Evolutionary conservation across 2,113 vertebrate species (phyloP).

Genomic region (Stegostoma tigrinum): DNA sequence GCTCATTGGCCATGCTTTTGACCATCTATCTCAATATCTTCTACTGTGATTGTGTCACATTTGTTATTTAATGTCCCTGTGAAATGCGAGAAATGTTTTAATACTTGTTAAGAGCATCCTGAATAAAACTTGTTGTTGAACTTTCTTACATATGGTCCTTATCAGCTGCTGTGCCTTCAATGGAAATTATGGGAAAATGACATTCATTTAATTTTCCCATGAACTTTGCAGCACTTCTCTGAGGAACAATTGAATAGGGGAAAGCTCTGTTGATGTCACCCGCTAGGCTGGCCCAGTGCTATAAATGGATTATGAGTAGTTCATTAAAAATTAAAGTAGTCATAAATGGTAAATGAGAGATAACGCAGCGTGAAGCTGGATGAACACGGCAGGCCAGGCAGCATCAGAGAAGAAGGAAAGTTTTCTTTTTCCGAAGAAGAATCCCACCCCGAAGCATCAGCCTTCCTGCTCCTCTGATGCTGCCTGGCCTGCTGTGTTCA

Average conservation of each 20-base stretch:
- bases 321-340: neutral
- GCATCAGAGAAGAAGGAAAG: too few species aligned
- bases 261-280: neutral
- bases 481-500: too few species aligned
- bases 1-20: neutral
- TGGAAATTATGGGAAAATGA: neutral
- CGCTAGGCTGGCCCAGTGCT: neutral
- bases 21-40: neutral
- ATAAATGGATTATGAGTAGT: neutral
- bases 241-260: neutral
- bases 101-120: neutral
- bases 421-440: too few species aligned
- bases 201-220: neutral
- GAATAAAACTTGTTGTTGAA: neutral
- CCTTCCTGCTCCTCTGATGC: too few species aligned
- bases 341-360: too few species aligned
- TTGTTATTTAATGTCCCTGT: neutral
- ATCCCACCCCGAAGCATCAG: too few species aligned
- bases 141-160: neutral
- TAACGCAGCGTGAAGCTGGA: too few species aligned
- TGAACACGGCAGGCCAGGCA: too few species aligned
- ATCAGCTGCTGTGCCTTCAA: neutral
- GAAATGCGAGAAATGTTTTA: neutral
- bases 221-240: neutral
- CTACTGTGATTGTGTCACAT: neutral